phyloP scores from a whole-genome alignment of 1,140 invertebrate species.

The Triops longicaudatus region DNA sequence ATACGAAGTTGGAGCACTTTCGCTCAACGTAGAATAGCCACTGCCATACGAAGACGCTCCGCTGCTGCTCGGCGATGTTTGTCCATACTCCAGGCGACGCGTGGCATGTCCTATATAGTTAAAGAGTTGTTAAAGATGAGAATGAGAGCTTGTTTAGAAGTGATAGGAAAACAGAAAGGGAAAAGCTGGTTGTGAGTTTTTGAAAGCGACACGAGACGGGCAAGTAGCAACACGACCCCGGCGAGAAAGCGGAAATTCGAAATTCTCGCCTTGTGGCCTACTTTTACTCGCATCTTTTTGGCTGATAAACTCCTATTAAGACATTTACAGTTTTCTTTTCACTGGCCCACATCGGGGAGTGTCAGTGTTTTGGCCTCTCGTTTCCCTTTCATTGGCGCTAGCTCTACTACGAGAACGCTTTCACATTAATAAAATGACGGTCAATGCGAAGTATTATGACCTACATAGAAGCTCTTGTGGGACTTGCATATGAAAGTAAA shows the following conservation, averaged over 20 bases:
- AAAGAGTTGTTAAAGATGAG: background rate
- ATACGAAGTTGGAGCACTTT: constrained; percentile 23
- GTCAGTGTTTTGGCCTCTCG: background rate
- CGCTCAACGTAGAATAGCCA: constrained; percentile 17
- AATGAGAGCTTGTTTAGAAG: background rate
- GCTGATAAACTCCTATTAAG: background rate
- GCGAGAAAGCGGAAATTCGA: background rate
- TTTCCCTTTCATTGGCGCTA: constrained; percentile 11
- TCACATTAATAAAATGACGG: background rate
- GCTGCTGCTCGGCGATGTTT: background rate
- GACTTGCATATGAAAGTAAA: constrained; percentile 3
- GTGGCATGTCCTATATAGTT: background rate
- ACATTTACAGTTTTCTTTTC: background rate
- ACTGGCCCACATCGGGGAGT: background rate
- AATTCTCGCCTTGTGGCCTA: background rate
- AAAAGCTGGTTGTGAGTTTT: no score
- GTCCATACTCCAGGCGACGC: background rate
- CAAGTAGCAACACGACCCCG: no score
- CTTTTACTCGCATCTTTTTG: constrained; percentile 1
- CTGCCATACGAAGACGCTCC: background rate
- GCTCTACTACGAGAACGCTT: background rate
- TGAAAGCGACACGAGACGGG: background rate
- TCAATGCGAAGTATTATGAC: background rate
- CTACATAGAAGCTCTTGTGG: background rate
- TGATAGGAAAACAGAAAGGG: background rate